phyloP scores from a whole-genome alignment of 2,113 vertebrate genomes.

The Ciconia maguari region DNA sequence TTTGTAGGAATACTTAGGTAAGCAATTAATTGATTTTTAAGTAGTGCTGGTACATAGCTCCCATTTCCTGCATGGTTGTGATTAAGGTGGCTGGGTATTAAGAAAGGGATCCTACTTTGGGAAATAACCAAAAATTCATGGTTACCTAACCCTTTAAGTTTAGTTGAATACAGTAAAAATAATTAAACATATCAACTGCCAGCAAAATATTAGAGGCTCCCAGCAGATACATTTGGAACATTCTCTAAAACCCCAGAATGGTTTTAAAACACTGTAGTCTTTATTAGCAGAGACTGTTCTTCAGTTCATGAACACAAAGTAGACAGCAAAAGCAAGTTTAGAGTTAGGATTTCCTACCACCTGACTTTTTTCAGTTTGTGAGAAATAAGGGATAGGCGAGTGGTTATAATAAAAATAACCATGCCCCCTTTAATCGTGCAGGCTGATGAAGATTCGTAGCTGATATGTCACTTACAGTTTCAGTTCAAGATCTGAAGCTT shows the following conservation, averaged over 20 bases:
- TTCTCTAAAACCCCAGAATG: background rate
- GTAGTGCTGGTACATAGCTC: background rate
- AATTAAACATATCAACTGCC: background rate
- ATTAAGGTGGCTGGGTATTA: background rate
- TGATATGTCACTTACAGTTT: background rate
- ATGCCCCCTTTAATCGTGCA: background rate
- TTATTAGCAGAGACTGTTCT: background rate
- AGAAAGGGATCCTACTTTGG: background rate
- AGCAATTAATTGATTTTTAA: background rate
- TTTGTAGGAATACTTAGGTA: background rate
- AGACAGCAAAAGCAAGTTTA: background rate
- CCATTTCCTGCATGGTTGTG: background rate
- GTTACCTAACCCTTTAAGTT: background rate
- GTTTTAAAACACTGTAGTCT: background rate
- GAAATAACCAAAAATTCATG: background rate
- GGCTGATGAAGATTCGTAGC: background rate
- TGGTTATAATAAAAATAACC: background rate
- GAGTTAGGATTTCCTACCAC: background rate
- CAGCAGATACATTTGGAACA: background rate
- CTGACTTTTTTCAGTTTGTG: background rate
- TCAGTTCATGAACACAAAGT: background rate
- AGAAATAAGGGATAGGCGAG: background rate
- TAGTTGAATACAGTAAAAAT: background rate
- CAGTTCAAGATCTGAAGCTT: background rate
- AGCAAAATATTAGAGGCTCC: background rate